Evolutionary conservation across 2,888 invertebrate species (phyloP), one percentile per base, ranked within the genome.

Genomic region (Dione juno): DNA sequence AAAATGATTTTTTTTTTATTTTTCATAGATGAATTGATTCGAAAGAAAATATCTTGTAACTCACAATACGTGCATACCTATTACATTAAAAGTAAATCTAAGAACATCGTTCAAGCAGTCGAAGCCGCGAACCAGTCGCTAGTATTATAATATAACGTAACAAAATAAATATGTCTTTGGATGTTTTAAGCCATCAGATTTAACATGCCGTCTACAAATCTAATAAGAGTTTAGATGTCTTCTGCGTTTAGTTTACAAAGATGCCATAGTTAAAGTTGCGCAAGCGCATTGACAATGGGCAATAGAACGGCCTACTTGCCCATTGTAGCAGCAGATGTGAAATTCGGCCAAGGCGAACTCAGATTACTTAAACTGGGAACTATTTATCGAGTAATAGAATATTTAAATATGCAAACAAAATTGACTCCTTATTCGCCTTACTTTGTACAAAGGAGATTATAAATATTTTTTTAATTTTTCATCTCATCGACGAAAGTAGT

Each of bases 281-380:
- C 80, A 77, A 80, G 76, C 79, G 79, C 80, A 78, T 86, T 86
- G 88, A 88, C 88, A 89, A 88, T 87, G 84, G 85, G 79, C 85
- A 83, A 82, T 83, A 79, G 78, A 79, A 76, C 82, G 87, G 78
- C 87, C 90, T 81, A 87, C 84, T 88, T 91, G 85, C 75, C 80
- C 87, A 85, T 69, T 82, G 85, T 83, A 89, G 82, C 90, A 88
- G 79, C 86, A 87, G 86, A 88, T 88, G 87, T 88, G 86, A 88
- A 89, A 89, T 88, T 85, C 85, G 87, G 87, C 88, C 89, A 90
- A 90, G 89, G 89, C 84, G 81, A 85, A 78, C 77, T 78, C 80
- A 79, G 79, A 77, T 78, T 77, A 77, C 74, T 73, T 72, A 69
- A 72, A 76, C 74, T 69, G 58, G 72, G 58, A 68, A 37, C 71